Evolutionary conservation across 2,888 invertebrate species (phyloP), one percentile per base, ranked within the genome.

Genomic region (Metellina segmentata): DNA sequence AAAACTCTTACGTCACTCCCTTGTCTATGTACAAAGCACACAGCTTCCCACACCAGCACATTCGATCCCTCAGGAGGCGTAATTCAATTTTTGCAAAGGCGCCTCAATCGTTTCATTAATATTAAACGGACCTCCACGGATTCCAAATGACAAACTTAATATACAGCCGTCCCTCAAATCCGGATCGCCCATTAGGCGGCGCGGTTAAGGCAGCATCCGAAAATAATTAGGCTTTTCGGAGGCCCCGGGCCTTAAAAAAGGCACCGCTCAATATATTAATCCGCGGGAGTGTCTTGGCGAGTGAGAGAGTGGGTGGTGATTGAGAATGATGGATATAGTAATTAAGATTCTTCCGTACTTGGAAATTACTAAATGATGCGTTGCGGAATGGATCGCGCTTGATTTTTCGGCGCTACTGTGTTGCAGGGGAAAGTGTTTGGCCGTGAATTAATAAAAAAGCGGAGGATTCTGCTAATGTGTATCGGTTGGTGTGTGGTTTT

Each of bases 301-400:
- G 34, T 61, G 61, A 72, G 61, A 72, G 83, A 52, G 19, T 77
- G 19, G 48, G 13, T 16, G 52, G 53, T 72, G 87, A 87, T 87
- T 48, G 81, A 87, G 69, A 61, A 72, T 81, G 87, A 87, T 87
- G 81, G 72, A 87, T 87, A 53, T 48, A 72, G 87, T 75, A 87
- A 87, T 81, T 87, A 87, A 87, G 77, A 81, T 53, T 81, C 48
- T n/a, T 74, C 72, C 13, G 49, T 20, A 8, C 34, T 53, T 71
- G 51, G 72, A 74, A 75, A 72, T 81, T 87, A 87, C 70, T 81
- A 81, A 81, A 87, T 87, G 85, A 69, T n/a, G 77, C 77, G 49
- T 16, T 8, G 61, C 75, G 61, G 74, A 79, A 77, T 51, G 52
- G 77, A 77, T 77, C 16, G 52, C 52, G 53, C 20, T 69, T 72